Evolutionary conservation across 2,888 invertebrate species (phyloP).

Genomic region (Clostera curtula): DNA sequence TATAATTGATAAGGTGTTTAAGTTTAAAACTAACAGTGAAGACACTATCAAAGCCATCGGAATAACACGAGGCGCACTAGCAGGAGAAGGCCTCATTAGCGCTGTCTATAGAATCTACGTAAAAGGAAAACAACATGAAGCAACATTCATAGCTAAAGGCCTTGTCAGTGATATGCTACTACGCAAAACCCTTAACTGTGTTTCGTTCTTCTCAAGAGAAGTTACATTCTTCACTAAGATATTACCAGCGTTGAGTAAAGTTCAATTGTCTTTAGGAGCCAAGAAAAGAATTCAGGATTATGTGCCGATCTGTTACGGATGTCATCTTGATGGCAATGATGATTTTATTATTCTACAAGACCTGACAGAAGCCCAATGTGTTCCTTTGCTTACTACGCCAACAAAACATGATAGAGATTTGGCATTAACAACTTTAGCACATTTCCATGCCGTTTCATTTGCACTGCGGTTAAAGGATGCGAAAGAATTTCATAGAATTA

Average conservation of each 20-base stretch:
- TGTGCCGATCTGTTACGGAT: slow-evolving; percentile 34
- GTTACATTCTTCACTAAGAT: slow-evolving; percentile 31
- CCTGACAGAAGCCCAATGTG: slow-evolving; percentile 26
- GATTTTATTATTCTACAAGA: slow-evolving; percentile 46
- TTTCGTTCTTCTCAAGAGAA: slow-evolving; percentile 34
- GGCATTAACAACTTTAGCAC: slow-evolving; percentile 35
- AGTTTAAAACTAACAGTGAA: slow-evolving; percentile 30
- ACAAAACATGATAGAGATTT: slow-evolving; percentile 26
- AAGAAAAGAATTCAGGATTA: slow-evolving; percentile 32
- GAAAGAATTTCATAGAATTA: slow-evolving; percentile 26
- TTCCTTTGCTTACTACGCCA: slow-evolving; percentile 23
- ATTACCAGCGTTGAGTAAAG: slow-evolving; percentile 27
- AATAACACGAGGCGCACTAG: slow-evolving; percentile 32
- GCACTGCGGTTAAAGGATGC: slow-evolving; percentile 31
- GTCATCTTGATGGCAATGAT: slow-evolving; percentile 29
- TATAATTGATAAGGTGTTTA: slow-evolving; percentile 33
- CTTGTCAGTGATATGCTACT: slow-evolving; percentile 28
- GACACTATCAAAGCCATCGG: slow-evolving; percentile 27
- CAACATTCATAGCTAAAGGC: slow-evolving; percentile 37
- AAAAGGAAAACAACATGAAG: slow-evolving; percentile 18
- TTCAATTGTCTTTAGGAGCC: slow-evolving; percentile 31
- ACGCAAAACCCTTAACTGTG: slow-evolving; percentile 26
- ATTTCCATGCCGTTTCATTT: slow-evolving; percentile 43
- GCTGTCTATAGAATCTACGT: slow-evolving; percentile 39
- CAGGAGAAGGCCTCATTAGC: slow-evolving; percentile 40